Base-by-base conservation (phyloP, 2,888 invertebrate species). In the Phlogophora meticulosa region DNA sequence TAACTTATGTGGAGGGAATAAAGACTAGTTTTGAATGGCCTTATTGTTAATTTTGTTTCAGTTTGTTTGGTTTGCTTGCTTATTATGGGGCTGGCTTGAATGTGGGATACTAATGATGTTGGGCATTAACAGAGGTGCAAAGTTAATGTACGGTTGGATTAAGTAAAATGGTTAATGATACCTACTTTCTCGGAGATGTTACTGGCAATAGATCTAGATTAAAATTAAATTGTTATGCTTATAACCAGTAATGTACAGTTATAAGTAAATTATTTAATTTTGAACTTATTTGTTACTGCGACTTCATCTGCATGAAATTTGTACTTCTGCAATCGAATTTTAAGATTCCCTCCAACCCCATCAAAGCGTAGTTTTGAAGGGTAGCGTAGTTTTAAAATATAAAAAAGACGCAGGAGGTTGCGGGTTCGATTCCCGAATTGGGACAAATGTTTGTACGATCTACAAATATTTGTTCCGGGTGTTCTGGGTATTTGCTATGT, bases 41-140 rank as follows among this genome's bases (percentile, higher is more conserved):
- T 70, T 72, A 59, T 34, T 45, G 59, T 59, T 66, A 52, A 69
- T 71, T 75, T 71, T 59, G 67, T 74, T 74, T 70, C 28, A 51
- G 60, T 66, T 73, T 62, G 68, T 62, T 62, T 67, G 36, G 38
- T 56, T 58, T 70, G 52, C 49, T 76, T 64, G 24, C 72, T 63
- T 75, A 77, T 58, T 69, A 74, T 56, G 55, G 49, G 55, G 55
- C 49, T 63, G 45, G 22, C 45, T 67, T 58, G 62, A 51, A 75
- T 71, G 51, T 70, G 56, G 64, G 62, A 57, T 71, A 62, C 64
- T 72, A 78, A 78, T 78, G 68, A 65, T 63, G 65, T 62, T 68
- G 49, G 52, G 51, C 42, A 57, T 65, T 64, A 64, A 65, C 73
- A 60, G 48, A 51, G 46, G 53, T 15, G 43, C 22, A 60, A 64